Percentiles rank a stretch among this genome's conserved stretches.
phyloP scores from a whole-genome alignment of 2,113 vertebrate species.

The Peromyscus californicus region DNA sequence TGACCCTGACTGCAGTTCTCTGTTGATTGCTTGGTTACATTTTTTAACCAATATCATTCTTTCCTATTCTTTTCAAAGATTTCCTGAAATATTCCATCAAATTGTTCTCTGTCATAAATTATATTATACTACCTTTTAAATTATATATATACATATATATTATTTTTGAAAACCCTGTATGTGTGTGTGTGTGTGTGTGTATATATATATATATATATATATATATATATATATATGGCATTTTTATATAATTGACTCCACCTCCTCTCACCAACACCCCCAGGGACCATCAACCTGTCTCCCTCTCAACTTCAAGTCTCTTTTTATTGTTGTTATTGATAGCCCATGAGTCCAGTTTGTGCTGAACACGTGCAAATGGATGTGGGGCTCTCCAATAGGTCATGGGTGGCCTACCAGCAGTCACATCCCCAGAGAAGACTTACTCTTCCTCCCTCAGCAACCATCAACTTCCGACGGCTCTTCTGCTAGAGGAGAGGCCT shows the following conservation, averaged over 20 bases:
- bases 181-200: too few relatives aligned
- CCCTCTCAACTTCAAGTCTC: background rate
- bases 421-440: background rate
- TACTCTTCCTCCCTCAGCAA: background rate
- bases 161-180: background rate
- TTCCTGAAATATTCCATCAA: slow-evolving; percentile 10
- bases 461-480: background rate
- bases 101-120: slow-evolving; percentile 6
- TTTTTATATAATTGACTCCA: background rate
- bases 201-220: too few relatives aligned
- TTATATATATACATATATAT: background rate
- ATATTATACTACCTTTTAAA: background rate
- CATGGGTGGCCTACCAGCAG: too few relatives aligned
- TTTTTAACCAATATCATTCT: background rate
- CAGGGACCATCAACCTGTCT: background rate
- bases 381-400: background rate
- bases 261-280: background rate
- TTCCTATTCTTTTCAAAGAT: background rate
- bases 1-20: background rate
- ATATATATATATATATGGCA: too few relatives aligned
- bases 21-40: background rate
- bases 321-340: background rate
- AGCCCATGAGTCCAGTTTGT: background rate
- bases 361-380: background rate
- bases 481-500: background rate